Evolutionary conservation across 2,888 invertebrate genomes (phyloP).

Genomic region (Drosophila prolongata): DNA sequence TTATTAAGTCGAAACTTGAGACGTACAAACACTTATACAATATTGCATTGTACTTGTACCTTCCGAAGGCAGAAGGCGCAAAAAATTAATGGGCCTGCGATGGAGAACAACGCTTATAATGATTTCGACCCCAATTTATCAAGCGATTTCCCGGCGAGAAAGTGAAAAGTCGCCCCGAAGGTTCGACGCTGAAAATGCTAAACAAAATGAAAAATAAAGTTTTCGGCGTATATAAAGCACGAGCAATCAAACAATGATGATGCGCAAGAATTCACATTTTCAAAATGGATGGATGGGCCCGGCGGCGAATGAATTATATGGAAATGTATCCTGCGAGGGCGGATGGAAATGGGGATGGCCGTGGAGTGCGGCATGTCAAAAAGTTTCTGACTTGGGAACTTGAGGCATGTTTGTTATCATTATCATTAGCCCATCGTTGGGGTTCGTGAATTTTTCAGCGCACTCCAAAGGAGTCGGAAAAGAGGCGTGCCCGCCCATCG

Average conservation of each 20-base stretch:
- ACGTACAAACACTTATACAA: constrained; percentile 36
- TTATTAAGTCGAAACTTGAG: constrained; percentile 41
- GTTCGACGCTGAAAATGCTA: constrained; percentile 25
- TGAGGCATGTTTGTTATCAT: constrained; percentile 80
- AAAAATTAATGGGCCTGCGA: constrained; percentile 73
- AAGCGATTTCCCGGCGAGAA: constrained; percentile 65
- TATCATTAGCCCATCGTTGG: constrained; percentile 68
- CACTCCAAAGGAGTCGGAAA: constrained; percentile 22
- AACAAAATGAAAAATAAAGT: constrained; percentile 63
- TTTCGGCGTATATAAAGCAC: constrained; percentile 64
- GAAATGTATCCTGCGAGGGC: constrained; percentile 60
- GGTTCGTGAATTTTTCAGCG: constrained; percentile 47
- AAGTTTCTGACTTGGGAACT: constrained; percentile 77
- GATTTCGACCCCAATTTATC: constrained; percentile 82
- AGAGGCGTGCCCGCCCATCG: constrained; percentile 52
- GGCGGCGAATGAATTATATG: constrained; percentile 71
- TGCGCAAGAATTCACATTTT: constrained; percentile 82
- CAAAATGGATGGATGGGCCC: constrained; percentile 71
- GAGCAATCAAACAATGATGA: constrained; percentile 82
- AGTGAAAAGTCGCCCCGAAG: constrained; percentile 57
- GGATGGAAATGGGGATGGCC: constrained; percentile 34
- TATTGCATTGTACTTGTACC: constrained; percentile 39
- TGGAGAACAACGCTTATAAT: constrained; percentile 77
- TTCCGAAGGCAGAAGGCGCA: constrained; percentile 6
- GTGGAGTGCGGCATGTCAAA: constrained; percentile 65